Base-by-base conservation (phyloP, 1,140 invertebrate genomes). In the Lepidotrigona ventralis region DNA sequence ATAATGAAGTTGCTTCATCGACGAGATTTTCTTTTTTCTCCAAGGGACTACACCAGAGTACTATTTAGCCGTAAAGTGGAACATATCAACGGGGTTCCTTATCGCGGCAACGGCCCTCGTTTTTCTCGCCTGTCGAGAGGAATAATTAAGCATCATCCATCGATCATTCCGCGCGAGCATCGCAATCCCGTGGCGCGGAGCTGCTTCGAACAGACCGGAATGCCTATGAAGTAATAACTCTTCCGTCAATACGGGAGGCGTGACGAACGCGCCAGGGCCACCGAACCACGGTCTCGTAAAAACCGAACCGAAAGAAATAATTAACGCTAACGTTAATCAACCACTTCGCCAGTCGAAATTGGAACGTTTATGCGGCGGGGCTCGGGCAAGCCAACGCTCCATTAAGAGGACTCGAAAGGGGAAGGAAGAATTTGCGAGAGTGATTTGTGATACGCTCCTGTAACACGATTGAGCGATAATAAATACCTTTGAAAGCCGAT, bases 271-370 rank as follows among this genome's bases (percentile, higher is more conserved):
- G 66, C 46, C 74, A 63, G 56, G 39, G 87, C 68, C 85, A 70
- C 23, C 81, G 81, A 51, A 46, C 11, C 64, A 33, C 2, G 33
- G 66, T 2, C 46, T 66, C 46, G 63, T 68, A 78, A 78, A 39
- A 78, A 78, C 46, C 73, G 3, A 21, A 26, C 39, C 23, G 81
- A 78, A 90, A 91, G 88, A 90, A 91, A 90, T 89, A 89, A 88
- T 89, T 90, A 89, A 89, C 74, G 88, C 85, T 8, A 46, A 80
- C 90, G 90, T 92, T 92, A 90, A 91, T 92, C 90, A 90, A 86
- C 73, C 86, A 79, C 85, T 85, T 56, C 23, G 26, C 33, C 80
- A 58, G 39, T 2, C 56, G 54, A 58, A 75, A 74, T 85, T 74
- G 73, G 85, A 83, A 88, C 89, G 86, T 80, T 71, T 80, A 68